phyloP scores from a whole-genome alignment of 1,140 invertebrate species.

The Drosophila auraria region DNA sequence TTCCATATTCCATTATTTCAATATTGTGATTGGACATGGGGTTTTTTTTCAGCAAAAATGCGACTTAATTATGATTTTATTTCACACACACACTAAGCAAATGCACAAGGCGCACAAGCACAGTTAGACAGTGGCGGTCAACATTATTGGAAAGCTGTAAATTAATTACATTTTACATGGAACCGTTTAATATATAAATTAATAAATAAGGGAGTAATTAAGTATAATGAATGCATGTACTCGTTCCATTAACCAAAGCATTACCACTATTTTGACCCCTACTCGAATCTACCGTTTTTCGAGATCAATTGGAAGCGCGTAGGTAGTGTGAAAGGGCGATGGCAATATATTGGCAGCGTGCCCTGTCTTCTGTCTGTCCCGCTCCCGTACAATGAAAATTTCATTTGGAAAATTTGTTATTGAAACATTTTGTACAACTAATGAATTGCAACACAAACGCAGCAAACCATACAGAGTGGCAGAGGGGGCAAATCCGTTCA shows the following conservation, averaged over 20 bases:
- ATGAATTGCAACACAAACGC: conserved; percentile 65
- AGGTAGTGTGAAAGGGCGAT: neutral
- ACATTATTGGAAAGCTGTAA: neutral
- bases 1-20: conserved; percentile 38
- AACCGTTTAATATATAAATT: neutral
- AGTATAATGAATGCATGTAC: neutral
- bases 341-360: too few relatives aligned
- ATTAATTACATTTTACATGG: neutral
- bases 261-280: neutral
- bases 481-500: conserved; percentile 9
- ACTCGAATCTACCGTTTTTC: neutral
- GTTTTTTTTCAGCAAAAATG: conserved; percentile 24
- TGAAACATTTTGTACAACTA: conserved; percentile 69
- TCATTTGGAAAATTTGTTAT: conserved; percentile 71
- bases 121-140: neutral
- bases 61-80: conserved; percentile 45
- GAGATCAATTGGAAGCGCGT: neutral
- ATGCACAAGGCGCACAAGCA: neutral
- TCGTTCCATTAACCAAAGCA: too few relatives aligned
- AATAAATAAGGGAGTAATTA: neutral
- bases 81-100: conserved; percentile 12
- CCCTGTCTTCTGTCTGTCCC: conserved; percentile 9
- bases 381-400: conserved; percentile 49
- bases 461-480: conserved; percentile 22
- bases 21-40: conserved; percentile 27